Evolutionary conservation across 2,113 vertebrate species (phyloP).

Genomic region (Dendropsophus ebraccatus): DNA sequence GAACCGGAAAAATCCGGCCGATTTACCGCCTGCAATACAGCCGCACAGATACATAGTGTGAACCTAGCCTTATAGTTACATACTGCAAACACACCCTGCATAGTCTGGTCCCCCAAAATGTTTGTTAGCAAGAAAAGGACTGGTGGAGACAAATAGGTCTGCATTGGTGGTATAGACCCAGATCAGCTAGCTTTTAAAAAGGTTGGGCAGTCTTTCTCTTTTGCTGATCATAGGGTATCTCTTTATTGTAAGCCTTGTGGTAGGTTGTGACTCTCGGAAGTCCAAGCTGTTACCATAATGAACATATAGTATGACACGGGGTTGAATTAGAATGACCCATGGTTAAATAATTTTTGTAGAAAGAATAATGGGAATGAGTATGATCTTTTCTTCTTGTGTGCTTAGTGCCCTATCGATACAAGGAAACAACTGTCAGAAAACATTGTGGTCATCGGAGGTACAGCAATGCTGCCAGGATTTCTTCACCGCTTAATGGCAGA

Average conservation of each 20-base stretch:
- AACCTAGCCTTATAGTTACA: no score
- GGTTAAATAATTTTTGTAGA: no score
- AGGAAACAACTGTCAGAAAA: constrained; percentile 95
- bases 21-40: no score
- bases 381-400: constrained; percentile 15
- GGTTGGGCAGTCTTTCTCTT: not conserved
- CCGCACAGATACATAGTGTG: no score
- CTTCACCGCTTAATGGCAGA: constrained; percentile 92
- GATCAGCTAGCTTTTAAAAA: not conserved
- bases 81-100: not conserved
- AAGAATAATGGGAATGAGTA: not conserved
- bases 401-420: constrained; percentile 94
- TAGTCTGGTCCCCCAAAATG: not conserved
- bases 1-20: no score
- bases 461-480: constrained; percentile 93
- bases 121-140: not conserved
- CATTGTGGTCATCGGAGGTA: constrained; percentile 92
- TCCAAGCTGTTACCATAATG: no score
- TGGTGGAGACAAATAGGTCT: not conserved
- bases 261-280: not conserved
- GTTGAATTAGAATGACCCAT: no score
- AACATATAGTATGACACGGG: no score
- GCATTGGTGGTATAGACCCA: not conserved
- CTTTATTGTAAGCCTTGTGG: not conserved
- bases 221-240: not conserved